Percentiles rank a stretch among this genome's conserved stretches.
These are phyloP conservation scores for Phalera bucephala DNA, from an alignment of 2,888 invertebrate genomes.

Conservation along the genomic window DNA sequence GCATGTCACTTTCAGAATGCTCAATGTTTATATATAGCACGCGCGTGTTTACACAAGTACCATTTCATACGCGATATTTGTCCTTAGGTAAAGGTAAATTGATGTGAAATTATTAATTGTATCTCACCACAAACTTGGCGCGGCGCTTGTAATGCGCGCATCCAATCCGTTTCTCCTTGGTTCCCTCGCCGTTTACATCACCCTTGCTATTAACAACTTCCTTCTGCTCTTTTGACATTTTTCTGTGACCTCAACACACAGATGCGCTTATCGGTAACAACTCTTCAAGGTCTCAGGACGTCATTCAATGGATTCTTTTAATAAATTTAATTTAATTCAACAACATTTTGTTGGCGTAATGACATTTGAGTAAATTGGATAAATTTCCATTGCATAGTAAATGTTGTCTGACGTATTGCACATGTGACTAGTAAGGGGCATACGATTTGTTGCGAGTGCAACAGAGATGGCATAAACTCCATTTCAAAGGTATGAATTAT, in stretches of 20 bases:
- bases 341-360: constrained; percentile 14
- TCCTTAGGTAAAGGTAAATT: constrained; percentile 7
- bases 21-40: constrained; percentile 59
- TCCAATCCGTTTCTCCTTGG: constrained; percentile 82
- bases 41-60: constrained; percentile 35
- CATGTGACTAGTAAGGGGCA: neutral
- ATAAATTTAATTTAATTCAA: constrained; percentile 22
- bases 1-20: constrained; percentile 41
- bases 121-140: constrained; percentile 92
- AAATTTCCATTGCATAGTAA: constrained; percentile 5
- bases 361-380: constrained; percentile 18
- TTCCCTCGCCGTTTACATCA: constrained; percentile 39
- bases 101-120: constrained; percentile 4
- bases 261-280: constrained; percentile 21
- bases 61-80: constrained; percentile 4
- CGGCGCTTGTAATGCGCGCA: constrained; percentile 93
- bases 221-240: constrained; percentile 60
- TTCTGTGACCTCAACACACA: constrained; percentile 18
- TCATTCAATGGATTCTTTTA: constrained; percentile 17
- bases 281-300: constrained; percentile 25
- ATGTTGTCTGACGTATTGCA: neutral
- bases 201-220: constrained; percentile 45
- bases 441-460: rapidly evolving
- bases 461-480: constrained; percentile 7
- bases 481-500: no score